Percentiles rank a stretch among this genome's conserved stretches.
Evolutionary conservation across 37 sponge, comb jelly and placozoan species (phyloP).

Genomic region (Diacarnus erythraeanus): DNA sequence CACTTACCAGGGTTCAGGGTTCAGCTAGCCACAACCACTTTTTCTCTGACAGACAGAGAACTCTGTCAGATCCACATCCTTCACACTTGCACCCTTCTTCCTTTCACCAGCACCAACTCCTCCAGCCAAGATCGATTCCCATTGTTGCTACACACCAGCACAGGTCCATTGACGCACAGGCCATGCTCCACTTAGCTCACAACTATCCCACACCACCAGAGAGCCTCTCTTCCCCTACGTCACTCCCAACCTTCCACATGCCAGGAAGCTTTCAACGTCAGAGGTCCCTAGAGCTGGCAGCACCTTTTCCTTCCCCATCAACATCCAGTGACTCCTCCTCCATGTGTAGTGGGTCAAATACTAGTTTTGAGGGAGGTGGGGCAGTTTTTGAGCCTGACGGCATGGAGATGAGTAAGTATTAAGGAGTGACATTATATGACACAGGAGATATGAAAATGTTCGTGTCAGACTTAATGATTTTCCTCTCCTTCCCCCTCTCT

Average conservation of each 20-base stretch:
- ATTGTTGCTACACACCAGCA: neutral
- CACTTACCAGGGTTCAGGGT: neutral
- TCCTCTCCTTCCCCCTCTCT: neutral
- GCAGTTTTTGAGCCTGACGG: constrained; percentile 12
- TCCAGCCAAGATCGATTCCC: constrained; percentile 14
- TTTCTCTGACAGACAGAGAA: neutral
- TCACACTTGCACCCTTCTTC: too few species aligned
- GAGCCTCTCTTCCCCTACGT: neutral
- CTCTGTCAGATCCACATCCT: neutral
- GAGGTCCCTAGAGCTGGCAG: constrained; percentile 17
- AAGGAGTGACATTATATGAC: too few species aligned
- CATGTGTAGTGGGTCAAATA: constrained; percentile 56
- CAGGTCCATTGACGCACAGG: neutral
- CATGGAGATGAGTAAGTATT: constrained; percentile 19
- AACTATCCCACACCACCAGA: constrained; percentile 46
- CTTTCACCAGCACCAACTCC: constrained; percentile 16
- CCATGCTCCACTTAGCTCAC: neutral
- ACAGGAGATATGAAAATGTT: neutral
- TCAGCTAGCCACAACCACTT: neutral
- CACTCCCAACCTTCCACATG: neutral
- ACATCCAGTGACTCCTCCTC: constrained; percentile 63
- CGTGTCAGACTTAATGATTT: neutral
- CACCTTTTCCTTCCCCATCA: constrained; percentile 56
- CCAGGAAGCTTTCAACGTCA: constrained; percentile 14
- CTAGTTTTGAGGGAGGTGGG: constrained; percentile 43